These are phyloP conservation scores for Periophthalmus magnuspinnatus DNA, from an alignment of 2,797 vertebrate genomes.

Conservation along the genomic window DNA sequence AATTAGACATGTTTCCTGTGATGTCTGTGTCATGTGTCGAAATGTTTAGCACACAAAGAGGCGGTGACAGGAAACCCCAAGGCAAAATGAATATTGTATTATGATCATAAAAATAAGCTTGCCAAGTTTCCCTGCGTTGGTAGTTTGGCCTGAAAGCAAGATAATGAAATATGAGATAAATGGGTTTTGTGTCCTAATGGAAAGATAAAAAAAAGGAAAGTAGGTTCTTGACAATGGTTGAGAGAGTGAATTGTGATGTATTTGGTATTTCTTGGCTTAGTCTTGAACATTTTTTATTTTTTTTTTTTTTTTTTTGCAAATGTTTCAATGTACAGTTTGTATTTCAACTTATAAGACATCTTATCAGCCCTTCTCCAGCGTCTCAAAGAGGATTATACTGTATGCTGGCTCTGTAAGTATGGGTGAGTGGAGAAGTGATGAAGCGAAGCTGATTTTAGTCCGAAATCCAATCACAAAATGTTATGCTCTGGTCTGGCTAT, in stretches of 20 bases:
- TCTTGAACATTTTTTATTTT: neutral
- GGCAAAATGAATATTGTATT: conserved; percentile 1
- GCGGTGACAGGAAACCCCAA: neutral
- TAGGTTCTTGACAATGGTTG: too few species aligned
- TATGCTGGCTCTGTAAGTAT: neutral
- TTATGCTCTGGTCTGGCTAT: conserved; percentile 36
- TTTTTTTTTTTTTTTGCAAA: neutral
- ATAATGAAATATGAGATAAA: neutral
- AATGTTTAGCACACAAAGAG: neutral
- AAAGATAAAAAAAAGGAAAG: too few species aligned
- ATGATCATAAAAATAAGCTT: neutral
- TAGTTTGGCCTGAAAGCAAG: neutral
- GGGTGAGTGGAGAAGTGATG: conserved; percentile 17
- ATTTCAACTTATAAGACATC: conserved; percentile 31
- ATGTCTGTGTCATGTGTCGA: neutral
- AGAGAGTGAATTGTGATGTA: too few species aligned
- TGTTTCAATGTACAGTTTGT: neutral
- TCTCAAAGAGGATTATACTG: conserved; percentile 25
- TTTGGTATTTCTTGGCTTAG: neutral
- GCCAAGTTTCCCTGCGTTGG: neutral
- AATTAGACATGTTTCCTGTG: neutral
- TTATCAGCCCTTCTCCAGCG: conserved; percentile 24
- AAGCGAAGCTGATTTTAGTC: conserved; percentile 52
- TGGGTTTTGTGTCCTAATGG: too few species aligned
- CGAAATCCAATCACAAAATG: conserved; percentile 53